Conservation (phyloP, 2,888 invertebrate species). For the Agyllia agylla region DNA sequence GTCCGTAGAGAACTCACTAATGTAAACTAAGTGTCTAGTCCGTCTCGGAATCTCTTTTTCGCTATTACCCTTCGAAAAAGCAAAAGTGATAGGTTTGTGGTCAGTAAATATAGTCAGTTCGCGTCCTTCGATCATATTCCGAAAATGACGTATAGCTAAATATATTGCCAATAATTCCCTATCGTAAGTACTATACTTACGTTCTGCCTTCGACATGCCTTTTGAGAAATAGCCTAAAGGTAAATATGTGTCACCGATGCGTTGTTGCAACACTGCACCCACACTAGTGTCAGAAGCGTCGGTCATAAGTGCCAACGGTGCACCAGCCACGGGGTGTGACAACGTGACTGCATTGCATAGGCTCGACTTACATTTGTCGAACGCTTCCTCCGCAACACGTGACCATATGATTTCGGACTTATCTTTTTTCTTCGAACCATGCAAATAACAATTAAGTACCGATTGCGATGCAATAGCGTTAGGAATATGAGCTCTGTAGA, state of each 20-base stretch:
- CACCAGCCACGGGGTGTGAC: conserved; percentile 75
- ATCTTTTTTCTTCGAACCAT: conserved; percentile 28
- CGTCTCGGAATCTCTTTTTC: background rate
- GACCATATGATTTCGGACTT: conserved; percentile 71
- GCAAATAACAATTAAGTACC: conserved; percentile 23
- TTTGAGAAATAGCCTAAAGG: background rate
- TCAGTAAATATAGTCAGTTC: background rate
- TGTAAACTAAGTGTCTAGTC: background rate
- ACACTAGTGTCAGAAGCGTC: conserved; percentile 82
- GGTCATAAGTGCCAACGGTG: conserved; percentile 74
- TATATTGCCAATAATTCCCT: conserved; percentile 10
- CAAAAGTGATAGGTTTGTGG: background rate
- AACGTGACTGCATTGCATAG: conserved; percentile 77
- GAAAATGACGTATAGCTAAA: background rate
- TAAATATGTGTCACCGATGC: conserved; percentile 40
- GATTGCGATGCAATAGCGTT: conserved; percentile 14
- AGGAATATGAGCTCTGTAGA: conserved; percentile 5
- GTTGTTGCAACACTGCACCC: conserved; percentile 45
- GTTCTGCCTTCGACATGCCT: background rate
- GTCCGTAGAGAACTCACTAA: background rate
- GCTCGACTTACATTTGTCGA: conserved; percentile 72
- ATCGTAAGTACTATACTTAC: background rate
- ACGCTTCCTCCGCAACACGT: conserved; percentile 55
- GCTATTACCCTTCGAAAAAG: background rate
- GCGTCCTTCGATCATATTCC: background rate